A percentile compares a stretch with the other conserved stretches of the same genome.
Evolutionary conservation across 2,888 invertebrate species (phyloP).

Genomic region (Drosophila macrospina): DNA sequence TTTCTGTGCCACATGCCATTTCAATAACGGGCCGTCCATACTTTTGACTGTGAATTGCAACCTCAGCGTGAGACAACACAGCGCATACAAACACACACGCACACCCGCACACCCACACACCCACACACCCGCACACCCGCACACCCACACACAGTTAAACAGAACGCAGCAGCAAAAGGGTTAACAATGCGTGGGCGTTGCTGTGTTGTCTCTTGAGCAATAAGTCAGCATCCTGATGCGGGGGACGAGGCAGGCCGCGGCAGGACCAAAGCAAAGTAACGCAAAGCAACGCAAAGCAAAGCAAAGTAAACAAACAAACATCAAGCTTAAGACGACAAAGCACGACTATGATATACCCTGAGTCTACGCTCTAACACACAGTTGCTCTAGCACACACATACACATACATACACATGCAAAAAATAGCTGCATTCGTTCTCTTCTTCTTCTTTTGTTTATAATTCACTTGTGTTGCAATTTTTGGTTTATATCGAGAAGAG

Average conservation of each 20-base stretch:
- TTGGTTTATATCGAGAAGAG: too few species aligned
- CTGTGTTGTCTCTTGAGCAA: slow-evolving; percentile 34
- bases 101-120: neutral
- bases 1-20: slow-evolving; percentile 30
- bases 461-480: too few species aligned
- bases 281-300: slow-evolving; percentile 10
- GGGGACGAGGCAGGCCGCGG: neutral
- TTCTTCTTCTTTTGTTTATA: too few species aligned
- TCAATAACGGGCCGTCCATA: slow-evolving; percentile 32
- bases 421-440: too few species aligned
- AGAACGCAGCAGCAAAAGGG: slow-evolving; percentile 17
- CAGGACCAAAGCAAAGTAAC: neutral
- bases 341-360: too few species aligned
- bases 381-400: too few species aligned
- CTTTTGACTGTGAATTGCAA: slow-evolving; percentile 39
- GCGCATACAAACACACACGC: neutral
- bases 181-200: slow-evolving; percentile 8
- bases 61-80: slow-evolving; percentile 15
- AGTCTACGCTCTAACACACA: too few species aligned
- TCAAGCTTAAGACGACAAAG: too few species aligned
- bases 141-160: neutral
- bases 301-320: slow-evolving; percentile 15
- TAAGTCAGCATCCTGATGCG: slow-evolving; percentile 35
- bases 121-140: neutral
- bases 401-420: too few species aligned